Base-by-base conservation (phyloP, 2,113 vertebrate genomes). In the Oncorhynchus clarkii region DNA sequence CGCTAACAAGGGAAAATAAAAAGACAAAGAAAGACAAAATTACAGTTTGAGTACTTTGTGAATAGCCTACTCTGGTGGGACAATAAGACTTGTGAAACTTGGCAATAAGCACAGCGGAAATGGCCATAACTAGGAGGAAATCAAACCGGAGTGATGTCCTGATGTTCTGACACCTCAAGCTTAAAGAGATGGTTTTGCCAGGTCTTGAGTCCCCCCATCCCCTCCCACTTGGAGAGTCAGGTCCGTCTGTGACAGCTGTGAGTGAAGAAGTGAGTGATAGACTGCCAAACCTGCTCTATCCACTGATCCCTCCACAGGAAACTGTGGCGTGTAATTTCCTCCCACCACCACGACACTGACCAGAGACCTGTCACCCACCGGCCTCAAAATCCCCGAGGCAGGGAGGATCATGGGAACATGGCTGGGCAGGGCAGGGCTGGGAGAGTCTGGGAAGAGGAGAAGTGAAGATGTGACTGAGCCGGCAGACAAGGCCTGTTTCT, bases 251-350 rank as follows among this genome's bases (percentile, higher is more conserved):
- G 75, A 75, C 66, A 70, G 67, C 49, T 69, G 16, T 9, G 18
- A 73, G 49, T 45, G 54, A 73, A n/a, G 20, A 3, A 54, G 48
- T 12, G 60, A 75, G 72, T 27, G 27, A 71, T 54, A 70, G 76
- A 74, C 75, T 73, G 67, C 34, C 64, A 60, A 69, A 72, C 27
- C 29, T 18, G 14, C 57, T 75, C 54, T 48, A 14, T 39, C 67
- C 9, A 7, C 12, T 74, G 34, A 78, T 73, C 71, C 65, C 22
- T 73, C 31, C 69, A 67, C 66, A 16, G 69, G 73, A 81, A 85
- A 66, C 69, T 73, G 60, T 60, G 54, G 20, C 27, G 29, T 16
- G 18, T 51, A 0, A 70, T 76, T 70, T 76, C 27, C 75, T 70
- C 48, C 48, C 24, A 16, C 49, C 60, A 26, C 3, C 22, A 65